phyloP scores from a whole-genome alignment of 1,140 invertebrate species.

The Carposina sasakii region DNA sequence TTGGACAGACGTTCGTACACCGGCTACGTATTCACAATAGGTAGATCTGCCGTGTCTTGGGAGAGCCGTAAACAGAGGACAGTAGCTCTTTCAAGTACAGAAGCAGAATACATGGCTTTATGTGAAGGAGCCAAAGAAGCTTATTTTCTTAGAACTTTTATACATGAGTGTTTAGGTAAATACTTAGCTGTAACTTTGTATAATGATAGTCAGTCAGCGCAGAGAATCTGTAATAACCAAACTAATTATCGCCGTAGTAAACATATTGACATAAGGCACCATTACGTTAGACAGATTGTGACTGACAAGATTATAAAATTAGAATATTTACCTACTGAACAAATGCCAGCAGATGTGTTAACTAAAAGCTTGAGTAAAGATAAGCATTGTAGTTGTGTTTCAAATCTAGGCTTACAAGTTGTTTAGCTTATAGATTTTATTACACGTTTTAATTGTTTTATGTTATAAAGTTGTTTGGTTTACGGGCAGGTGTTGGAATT shows the following conservation, averaged over 20 bases:
- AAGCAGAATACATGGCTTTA: constrained; percentile 42
- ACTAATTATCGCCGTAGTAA: constrained; percentile 9
- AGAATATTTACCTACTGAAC: constrained; percentile 13
- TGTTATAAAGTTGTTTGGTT: too few relatives aligned
- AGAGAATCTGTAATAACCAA: constrained; percentile 3
- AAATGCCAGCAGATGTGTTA: constrained; percentile 14
- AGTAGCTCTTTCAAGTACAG: constrained; percentile 42
- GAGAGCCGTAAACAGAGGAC: constrained; percentile 40
- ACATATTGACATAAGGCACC: constrained; percentile 17
- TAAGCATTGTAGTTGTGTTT: constrained; percentile 12
- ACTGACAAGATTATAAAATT: constrained; percentile 11
- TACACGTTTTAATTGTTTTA: too few relatives aligned
- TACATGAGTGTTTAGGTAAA: constrained; percentile 5
- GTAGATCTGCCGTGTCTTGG: constrained; percentile 36
- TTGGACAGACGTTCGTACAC: constrained; percentile 39
- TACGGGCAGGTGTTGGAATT: too few relatives aligned
- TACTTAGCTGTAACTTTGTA: constrained; percentile 3
- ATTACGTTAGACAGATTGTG: constrained; percentile 16
- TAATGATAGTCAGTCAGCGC: constrained; percentile 6
- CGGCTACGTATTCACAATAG: constrained; percentile 39
- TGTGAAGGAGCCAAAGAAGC: constrained; percentile 30
- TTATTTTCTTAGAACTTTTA: constrained; percentile 21
- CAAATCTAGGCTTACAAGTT: constrained; percentile 6
- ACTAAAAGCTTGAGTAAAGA: constrained; percentile 11
- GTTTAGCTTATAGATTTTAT: too few relatives aligned